Evolutionary conservation across 2,113 vertebrate species (phyloP), one percentile per base, ranked within the genome.

Genomic region (Cyanoderma ruficeps): DNA sequence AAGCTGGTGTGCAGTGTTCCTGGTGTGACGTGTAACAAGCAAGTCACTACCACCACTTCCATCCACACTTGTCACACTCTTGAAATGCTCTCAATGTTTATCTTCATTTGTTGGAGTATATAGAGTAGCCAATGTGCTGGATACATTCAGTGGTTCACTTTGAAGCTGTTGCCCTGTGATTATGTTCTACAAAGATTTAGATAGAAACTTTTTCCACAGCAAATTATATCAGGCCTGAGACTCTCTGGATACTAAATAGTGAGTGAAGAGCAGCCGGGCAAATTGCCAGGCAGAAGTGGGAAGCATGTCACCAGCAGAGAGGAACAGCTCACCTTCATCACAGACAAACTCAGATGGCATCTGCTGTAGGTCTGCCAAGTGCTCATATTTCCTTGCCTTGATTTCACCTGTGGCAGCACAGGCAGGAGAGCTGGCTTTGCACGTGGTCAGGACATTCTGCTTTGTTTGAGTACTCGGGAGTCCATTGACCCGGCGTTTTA

Each of bases 401-500:
- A n/a, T 87, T 76, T 96, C 92, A 94, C 83, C 75, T 94, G 89
- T 91, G 89, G 85, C 61, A 70, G 89, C 83, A 87, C 77, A 82
- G 95, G 67, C 84, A 37, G 71, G 78, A 87, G 84, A 76, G 68
- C 68, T 93, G 83, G 91, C 83, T 41, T 88, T 96, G 89, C 96
- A 97, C 55, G 3, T 91, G 81, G 93, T 87, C 98, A 93, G 98
- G 95, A 96, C 89, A 10, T 95, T 96, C 83, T 92, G 91, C 92
- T 97, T 97, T 98, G 97, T 98, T 98, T 97, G 93, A 97, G 81
- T 97, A 96, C 89, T 92, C 96, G 41, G 83, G 84, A 89, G 98
- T 95, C 88, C 95, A 9, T 96, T 96, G 95, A 97, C 96, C 96
- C 90, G 57, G 84, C 49, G 61, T 70, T 92, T 98, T 98, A 98